Evolutionary conservation across 2,888 invertebrate genomes (phyloP), one percentile per base, ranked within the genome.

Genomic region (Meteorus cinctellus): DNA sequence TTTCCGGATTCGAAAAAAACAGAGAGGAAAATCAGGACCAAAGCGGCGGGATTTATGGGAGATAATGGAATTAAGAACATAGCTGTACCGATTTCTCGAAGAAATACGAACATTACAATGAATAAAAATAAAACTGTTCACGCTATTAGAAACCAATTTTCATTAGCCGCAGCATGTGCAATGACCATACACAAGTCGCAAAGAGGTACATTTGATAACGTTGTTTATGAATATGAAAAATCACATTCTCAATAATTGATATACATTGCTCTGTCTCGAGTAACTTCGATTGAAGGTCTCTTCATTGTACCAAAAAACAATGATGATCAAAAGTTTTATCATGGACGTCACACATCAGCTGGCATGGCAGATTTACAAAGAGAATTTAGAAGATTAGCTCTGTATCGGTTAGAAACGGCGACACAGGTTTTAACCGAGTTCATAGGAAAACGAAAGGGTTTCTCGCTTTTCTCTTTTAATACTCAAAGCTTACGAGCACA

Each of bases 401-500:
- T 12, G n/a, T n/a, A 8, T 12, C 24, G 29, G n/a, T n/a, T n/a
- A n/a, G n/a, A n/a, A n/a, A n/a, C n/a, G n/a, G n/a, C n/a, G n/a
- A n/a, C n/a, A n/a, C n/a, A n/a, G n/a, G n/a, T n/a, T n/a, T n/a
- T n/a, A n/a, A n/a, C n/a, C n/a, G n/a, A n/a, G n/a, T n/a, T n/a
- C n/a, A n/a, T n/a, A n/a, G 1, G 34, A 36, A 34, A 41, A 34
- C 29, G 19, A 6, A 16, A 48, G 41, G 60, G 62, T 41, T 36
- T 68, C 19, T 29, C 14, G n/a, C 29, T 62, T 41, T 75, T 34
- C 62, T 48, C 48, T 36, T 45, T 76, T 2, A 76, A 76, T 68
- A 72, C 72, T 36, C 76, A 76, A 60, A 76, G 72, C 41, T 36
- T 72, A 14, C 59, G n/a, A 12, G 48, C 48, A 16, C 72, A 76